Conservation (phyloP, 1,140 invertebrate species). For the Anthonomus grandis region DNA sequence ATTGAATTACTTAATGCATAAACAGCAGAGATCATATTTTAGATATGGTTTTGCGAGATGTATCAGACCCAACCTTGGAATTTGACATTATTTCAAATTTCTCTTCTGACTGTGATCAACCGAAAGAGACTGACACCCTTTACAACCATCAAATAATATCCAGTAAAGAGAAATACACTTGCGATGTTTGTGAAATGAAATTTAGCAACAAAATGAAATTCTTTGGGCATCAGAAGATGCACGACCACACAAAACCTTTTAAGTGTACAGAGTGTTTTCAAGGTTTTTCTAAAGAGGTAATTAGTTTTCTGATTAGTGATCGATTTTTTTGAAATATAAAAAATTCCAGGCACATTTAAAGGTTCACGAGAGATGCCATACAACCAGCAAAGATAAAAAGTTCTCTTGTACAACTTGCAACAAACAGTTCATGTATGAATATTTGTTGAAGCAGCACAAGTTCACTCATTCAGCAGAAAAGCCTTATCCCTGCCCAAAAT, state of each 20-base stretch:
- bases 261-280: slow-evolving; percentile 30
- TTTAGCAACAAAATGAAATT: slow-evolving; percentile 32
- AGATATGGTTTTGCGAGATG: not conserved
- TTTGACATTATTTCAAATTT: slow-evolving; percentile 1
- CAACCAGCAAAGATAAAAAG: slow-evolving; percentile 44
- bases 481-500: slow-evolving; percentile 45
- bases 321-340: not conserved
- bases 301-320: not conserved
- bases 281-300: slow-evolving; percentile 28
- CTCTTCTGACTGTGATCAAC: not conserved
- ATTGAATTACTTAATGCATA: too few relatives aligned
- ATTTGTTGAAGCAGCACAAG: slow-evolving; percentile 38
- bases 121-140: not conserved
- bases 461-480: slow-evolving; percentile 47
- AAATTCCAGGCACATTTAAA: slow-evolving; percentile 28
- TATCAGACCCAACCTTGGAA: not conserved
- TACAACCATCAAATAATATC: too few relatives aligned
- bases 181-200: slow-evolving; percentile 25
- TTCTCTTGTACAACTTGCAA: slow-evolving; percentile 55
- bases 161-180: slow-evolving; percentile 23
- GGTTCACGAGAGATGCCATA: slow-evolving; percentile 34
- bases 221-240: slow-evolving; percentile 27
- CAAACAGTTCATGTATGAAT: slow-evolving; percentile 45
- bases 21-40: too few relatives aligned
- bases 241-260: slow-evolving; percentile 28